Evolutionary conservation across 2,797 vertebrate genomes (phyloP), one percentile per base, ranked within the genome.

Genomic region (Trachurus trachurus): DNA sequence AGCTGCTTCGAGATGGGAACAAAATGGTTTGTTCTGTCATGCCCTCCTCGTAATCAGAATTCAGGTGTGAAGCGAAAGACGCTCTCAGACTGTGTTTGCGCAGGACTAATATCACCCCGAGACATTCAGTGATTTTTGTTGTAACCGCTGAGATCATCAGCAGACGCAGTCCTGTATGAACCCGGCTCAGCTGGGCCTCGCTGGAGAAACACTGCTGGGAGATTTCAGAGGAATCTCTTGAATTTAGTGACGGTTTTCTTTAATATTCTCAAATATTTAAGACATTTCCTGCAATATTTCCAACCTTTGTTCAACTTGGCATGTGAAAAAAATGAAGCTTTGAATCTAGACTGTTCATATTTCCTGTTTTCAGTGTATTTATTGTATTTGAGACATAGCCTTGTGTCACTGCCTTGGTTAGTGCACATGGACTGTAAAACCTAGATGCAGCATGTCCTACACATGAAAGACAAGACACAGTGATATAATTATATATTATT

Each of bases 11-110:
- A 56, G 65, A 87, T 67, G 78, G 63, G 87, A 86, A 67, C 75
- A 56, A 62, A 60, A 42, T 58, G 71, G 71, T 88, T 84, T 91
- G 91, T 92, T 82, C 82, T 74, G 80, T 89, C 87, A 82, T 90
- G 92, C 71, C 88, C 67, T 80, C 45, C 53, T 57, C 71, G 49
- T 76, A 68, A 81, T 87, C 84, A 62, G 84, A 90, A 88, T 79
- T 80, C 78, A 80, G 76, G 78, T 92, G 82, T 78, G 56, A 71
- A 76, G 83, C 21, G 26, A 26, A 59, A 83, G 81, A 61, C 88
- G 81, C 86, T 56, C 54, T 69, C 62, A 81, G 67, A 19, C 71
- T 26, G 26, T 84, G 80, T 92, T 89, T 87, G 80, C 78, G 76
- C 81, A 78, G 42, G 80, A 76, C 78, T 81, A 58, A 81, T 71